Base-by-base conservation (phyloP, 2,888 invertebrate species). In the Coenonympha arcania region DNA sequence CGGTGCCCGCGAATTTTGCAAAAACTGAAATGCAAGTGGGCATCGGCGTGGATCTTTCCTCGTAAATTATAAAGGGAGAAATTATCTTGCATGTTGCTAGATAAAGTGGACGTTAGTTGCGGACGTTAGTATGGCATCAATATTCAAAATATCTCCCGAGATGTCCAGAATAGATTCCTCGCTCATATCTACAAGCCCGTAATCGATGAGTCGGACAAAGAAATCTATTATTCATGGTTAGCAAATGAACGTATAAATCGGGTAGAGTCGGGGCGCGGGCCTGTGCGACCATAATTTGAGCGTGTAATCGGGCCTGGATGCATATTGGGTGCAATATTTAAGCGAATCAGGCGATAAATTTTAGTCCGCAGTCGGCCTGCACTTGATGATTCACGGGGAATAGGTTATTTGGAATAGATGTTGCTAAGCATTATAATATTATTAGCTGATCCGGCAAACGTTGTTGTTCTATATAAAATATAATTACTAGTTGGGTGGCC, bases 261-360 rank as follows among this genome's bases (percentile, higher is more conserved):
- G 39, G 19, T 39, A 43, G 47, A 55, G 52, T 52, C 43, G 20
- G 39, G 49, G 43, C 33, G 49, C 52, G 49, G 43, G 43, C 43
- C 37, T 37, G 16, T 43, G 52, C 43, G 30, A 50, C 52, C 48
- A 50, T 55, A 57, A 57, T 57, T 50, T 55, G 56, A 50, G 39
- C 49, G 57, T 57, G 54, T 56, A 52, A 57, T 55, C 52, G 57
- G 40, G 22, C 42, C 44, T 44, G 47, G 55, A 50, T 50, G 50
- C 52, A 57, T 55, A 57, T 57, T 57, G 50, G 55, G 46, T 42
- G 52, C 47, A 50, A 56, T 54, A 56, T 56, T 56, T 56, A 56
- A 56, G 54, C 56, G 53, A 43, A 55, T 55, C 57, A 52, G 50
- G 49, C 52, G 43, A 55, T 57, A 55, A 55, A 57, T 56, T 56